Percentiles rank a stretch among this genome's conserved stretches.
These are phyloP conservation scores for Styela clava DNA, from an alignment of 23 tunicate species.

Conservation along the genomic window DNA sequence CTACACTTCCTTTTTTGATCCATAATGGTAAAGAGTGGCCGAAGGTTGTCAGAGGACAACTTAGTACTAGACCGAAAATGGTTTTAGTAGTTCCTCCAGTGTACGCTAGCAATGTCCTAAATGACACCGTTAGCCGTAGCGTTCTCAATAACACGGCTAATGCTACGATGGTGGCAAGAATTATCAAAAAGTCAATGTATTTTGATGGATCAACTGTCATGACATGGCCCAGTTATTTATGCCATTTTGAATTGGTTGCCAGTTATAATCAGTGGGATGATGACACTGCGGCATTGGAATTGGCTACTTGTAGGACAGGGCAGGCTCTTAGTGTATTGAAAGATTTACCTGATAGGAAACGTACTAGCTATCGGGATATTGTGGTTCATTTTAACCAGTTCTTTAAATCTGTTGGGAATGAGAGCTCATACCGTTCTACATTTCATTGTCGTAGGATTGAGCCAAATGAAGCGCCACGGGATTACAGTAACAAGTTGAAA, in stretches of 20 bases:
- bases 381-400: not conserved
- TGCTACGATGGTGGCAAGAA: not conserved
- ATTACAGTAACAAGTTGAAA: not conserved
- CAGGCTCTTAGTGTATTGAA: not conserved
- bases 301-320: not conserved
- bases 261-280: not conserved
- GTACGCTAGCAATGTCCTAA: no score
- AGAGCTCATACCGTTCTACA: not conserved
- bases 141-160: not conserved
- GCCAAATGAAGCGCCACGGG: not conserved
- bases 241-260: not conserved
- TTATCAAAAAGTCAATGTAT: not conserved
- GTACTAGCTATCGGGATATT: not conserved
- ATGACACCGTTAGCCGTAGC: no score
- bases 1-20: no score
- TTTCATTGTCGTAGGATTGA: not conserved
- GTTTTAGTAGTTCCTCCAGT: no score
- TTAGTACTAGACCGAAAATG: no score
- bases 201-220: not conserved
- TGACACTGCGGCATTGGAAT: not conserved
- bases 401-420: not conserved
- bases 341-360: not conserved
- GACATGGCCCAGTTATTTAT: not conserved
- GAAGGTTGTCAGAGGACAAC: no score
- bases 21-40: no score